Conservation (phyloP, 2,113 vertebrate species). For the Bothrops jararaca region DNA sequence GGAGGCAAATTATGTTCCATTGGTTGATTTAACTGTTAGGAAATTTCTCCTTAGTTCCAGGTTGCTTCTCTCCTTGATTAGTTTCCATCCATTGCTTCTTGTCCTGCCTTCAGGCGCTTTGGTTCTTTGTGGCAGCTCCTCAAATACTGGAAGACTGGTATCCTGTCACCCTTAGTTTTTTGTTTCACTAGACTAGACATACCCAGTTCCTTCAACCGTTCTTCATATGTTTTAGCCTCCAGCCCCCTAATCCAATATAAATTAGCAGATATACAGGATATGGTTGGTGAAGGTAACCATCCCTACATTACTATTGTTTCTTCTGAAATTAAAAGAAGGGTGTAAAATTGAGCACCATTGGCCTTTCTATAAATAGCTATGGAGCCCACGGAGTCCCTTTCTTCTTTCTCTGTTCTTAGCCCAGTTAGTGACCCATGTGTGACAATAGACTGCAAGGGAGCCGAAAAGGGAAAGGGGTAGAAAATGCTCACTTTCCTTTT, state of each 20-base stretch:
- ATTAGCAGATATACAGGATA: background rate
- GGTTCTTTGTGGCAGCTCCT: too few species aligned
- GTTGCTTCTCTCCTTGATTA: background rate
- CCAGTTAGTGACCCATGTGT: background rate
- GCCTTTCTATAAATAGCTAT: background rate
- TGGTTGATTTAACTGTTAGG: background rate
- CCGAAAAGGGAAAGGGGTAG: background rate
- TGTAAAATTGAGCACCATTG: background rate
- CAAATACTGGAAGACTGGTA: background rate
- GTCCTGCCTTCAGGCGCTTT: too few species aligned
- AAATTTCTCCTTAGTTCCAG: background rate
- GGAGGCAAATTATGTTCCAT: too few species aligned
- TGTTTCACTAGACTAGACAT: background rate
- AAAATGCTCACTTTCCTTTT: slow-evolving; percentile 34
- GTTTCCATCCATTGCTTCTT: background rate
- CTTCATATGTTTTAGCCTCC: background rate
- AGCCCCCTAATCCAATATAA: background rate
- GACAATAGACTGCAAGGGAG: background rate
- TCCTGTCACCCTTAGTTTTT: background rate
- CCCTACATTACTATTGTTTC: background rate
- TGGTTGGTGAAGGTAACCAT: background rate
- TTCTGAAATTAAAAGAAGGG: background rate
- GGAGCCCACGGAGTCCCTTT: background rate
- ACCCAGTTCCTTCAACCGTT: background rate
- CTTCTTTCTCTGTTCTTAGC: background rate